Conservation (phyloP, 2,113 vertebrate species). For the Aix galericulata region DNA sequence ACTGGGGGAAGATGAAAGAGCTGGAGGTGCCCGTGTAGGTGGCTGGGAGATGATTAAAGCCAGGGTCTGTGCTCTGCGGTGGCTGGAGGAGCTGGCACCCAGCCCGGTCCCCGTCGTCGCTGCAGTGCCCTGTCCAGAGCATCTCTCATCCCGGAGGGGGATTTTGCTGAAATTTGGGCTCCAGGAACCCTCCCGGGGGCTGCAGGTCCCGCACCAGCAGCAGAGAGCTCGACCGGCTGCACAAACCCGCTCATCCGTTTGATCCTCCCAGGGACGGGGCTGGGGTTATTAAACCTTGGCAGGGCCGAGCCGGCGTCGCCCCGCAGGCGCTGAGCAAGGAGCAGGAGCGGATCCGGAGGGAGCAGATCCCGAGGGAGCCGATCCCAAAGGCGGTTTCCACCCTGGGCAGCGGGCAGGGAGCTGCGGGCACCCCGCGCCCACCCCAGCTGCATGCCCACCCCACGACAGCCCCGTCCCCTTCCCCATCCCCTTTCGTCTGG, state of each 20-base stretch:
- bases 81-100: rapidly evolving
- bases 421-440: background rate
- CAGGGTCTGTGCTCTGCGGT: rapidly evolving
- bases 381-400: background rate
- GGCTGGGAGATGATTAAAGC: background rate
- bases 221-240: background rate
- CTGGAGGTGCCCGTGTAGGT: background rate
- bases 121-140: background rate
- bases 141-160: background rate
- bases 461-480: rapidly evolving
- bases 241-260: rapidly evolving
- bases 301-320: rapidly evolving
- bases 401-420: background rate
- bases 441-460: background rate
- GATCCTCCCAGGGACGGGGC: rapidly evolving
- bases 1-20: background rate
- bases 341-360: background rate
- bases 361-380: background rate
- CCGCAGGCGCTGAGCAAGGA: rapidly evolving
- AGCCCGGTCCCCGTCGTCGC: background rate
- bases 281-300: background rate
- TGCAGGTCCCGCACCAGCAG: background rate
- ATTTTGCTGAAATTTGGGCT: background rate
- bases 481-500: background rate
- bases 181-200: background rate